These are phyloP conservation scores for Protonibea diacanthus DNA, from an alignment of 2,797 vertebrate genomes.

Conservation along the genomic window DNA sequence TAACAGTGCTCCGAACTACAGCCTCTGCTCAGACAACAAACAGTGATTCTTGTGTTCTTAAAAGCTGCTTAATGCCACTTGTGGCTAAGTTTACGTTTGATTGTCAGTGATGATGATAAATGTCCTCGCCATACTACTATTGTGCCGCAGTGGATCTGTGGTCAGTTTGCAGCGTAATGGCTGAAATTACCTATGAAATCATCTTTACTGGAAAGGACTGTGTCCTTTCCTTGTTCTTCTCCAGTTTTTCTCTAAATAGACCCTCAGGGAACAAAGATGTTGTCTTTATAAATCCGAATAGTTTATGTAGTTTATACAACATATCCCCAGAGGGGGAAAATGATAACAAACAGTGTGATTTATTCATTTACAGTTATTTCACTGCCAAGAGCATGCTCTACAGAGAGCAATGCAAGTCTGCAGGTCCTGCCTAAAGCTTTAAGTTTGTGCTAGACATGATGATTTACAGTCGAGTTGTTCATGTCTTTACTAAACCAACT, in stretches of 20 bases:
- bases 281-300: neutral
- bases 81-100: neutral
- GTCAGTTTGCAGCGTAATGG: conserved; percentile 92
- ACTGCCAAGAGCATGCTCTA: neutral
- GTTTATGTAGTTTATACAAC: conserved; percentile 10
- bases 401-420: neutral
- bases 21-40: neutral
- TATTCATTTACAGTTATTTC: neutral
- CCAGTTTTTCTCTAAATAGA: conserved; percentile 11
- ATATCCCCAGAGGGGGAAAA: neutral
- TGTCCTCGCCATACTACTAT: conserved; percentile 62
- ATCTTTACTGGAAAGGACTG: conserved; percentile 92
- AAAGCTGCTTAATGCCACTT: neutral
- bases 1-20: neutral
- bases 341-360: neutral
- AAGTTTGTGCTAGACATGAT: neutral
- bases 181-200: conserved; percentile 93
- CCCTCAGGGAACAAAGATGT: neutral
- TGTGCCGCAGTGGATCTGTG: conserved; percentile 92
- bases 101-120: conserved; percentile 13
- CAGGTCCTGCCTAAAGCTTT: neutral
- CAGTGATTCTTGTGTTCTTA: neutral
- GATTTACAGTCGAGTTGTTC: neutral
- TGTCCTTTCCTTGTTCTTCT: conserved; percentile 84
- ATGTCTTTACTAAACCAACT: neutral